Percentiles rank a stretch among this genome's conserved stretches.
Evolutionary conservation across 2,888 invertebrate species (phyloP).

Genomic region (Brachyptera putata): DNA sequence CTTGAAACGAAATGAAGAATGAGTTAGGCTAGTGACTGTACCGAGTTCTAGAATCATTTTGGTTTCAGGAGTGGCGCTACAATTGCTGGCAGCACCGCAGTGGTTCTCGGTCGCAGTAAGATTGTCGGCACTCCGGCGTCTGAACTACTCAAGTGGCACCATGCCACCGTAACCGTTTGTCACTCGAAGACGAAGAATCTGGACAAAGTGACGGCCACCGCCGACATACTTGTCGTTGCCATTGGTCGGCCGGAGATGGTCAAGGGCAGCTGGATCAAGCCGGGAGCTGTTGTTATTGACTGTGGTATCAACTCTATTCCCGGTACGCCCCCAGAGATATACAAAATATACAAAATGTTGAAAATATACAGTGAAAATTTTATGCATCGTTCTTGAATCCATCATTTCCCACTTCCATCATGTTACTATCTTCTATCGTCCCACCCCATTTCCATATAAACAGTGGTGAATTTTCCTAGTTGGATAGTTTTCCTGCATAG

Average conservation of each 20-base stretch:
- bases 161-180: slow-evolving; percentile 96
- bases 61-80: slow-evolving; percentile 60
- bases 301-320: slow-evolving; percentile 94
- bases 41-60: too few relatives aligned
- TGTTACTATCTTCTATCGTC: too few relatives aligned
- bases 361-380: too few relatives aligned
- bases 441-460: too few relatives aligned
- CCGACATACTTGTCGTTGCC: slow-evolving; percentile 95
- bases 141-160: slow-evolving; percentile 91
- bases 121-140: slow-evolving; percentile 96
- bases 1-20: too few relatives aligned
- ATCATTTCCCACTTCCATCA: too few relatives aligned
- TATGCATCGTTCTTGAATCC: too few relatives aligned
- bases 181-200: slow-evolving; percentile 91
- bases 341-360: too few relatives aligned
- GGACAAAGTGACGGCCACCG: slow-evolving; percentile 66
- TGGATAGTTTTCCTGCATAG: too few relatives aligned
- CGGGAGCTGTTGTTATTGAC: slow-evolving; percentile 96
- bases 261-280: slow-evolving; percentile 93
- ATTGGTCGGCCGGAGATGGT: slow-evolving; percentile 89
- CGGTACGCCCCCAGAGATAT: slow-evolving; percentile 55
- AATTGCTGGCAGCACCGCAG: slow-evolving; percentile 80
- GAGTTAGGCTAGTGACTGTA: too few relatives aligned
- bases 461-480: too few relatives aligned
- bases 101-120: slow-evolving; percentile 94